Conservation (phyloP, 2,113 vertebrate genomes). For the Fulmarus glacialis region DNA sequence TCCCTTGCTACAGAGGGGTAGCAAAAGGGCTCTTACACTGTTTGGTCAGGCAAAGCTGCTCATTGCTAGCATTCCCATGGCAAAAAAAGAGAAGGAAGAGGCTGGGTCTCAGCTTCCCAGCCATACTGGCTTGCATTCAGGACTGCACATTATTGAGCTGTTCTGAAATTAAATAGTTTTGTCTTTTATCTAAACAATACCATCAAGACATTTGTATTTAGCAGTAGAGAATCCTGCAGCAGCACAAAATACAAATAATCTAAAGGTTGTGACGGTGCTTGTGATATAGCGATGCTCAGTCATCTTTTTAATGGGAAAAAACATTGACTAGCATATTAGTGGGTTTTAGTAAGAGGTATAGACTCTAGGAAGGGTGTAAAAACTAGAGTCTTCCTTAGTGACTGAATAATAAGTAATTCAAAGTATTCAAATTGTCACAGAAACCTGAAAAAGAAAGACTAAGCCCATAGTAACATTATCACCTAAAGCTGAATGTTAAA, state of each 20-base stretch:
- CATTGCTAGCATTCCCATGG: background rate
- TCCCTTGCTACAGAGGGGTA: background rate
- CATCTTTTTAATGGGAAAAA: background rate
- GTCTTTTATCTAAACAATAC: background rate
- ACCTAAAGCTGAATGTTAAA: conserved; percentile 2
- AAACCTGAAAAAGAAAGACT: background rate
- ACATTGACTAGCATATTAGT: background rate
- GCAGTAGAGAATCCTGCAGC: background rate
- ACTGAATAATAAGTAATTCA: background rate
- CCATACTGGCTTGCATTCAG: background rate
- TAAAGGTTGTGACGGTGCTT: background rate
- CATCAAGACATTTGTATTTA: background rate
- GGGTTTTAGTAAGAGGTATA: background rate
- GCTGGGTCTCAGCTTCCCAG: background rate
- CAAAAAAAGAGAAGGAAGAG: background rate
- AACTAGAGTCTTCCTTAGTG: background rate
- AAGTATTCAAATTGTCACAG: background rate
- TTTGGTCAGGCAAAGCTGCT: background rate
- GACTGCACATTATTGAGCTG: background rate
- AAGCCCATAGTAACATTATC: background rate
- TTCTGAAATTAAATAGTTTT: background rate
- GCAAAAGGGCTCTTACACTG: background rate
- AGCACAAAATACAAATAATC: background rate
- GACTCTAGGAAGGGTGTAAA: background rate
- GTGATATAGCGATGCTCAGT: background rate